Base-by-base conservation (phyloP, 2,888 invertebrate species). In the Apotomis betuletana region DNA sequence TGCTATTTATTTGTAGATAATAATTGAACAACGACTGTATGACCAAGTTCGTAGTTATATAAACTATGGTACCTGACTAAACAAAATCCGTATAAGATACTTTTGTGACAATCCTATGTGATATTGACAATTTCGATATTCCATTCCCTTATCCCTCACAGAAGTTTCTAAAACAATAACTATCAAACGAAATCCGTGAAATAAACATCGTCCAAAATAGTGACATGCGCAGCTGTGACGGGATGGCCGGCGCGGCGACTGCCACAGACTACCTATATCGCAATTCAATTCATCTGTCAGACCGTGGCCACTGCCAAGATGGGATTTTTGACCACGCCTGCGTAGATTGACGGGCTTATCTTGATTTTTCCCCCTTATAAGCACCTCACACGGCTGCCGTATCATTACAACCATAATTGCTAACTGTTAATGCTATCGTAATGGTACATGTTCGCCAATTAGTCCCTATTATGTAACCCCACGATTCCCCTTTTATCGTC, bases 401-500 rank as follows among this genome's bases (percentile, higher is more conserved):
- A 68, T 63, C 67, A 68, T 72, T 72, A 71, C 67, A 6, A 41
- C 59, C 51, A 68, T 72, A 72, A 72, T 72, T 72, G 63, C 68
- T 63, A 55, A 54, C 55, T 54, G 81, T 81, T 80, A 80, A 77
- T 79, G 78, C 76, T 75, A 77, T 80, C 77, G 73, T 74, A 78
- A 79, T 79, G 80, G 82, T 83, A 85, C 82, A 81, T 79, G 78
- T 77, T 78, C 83, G 81, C 80, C 84, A 90, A 91, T 91, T 90
- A 90, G 89, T 85, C 81, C 86, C 86, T 88, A 88, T 88, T 89
- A 91, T 89, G 87, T 88, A 87, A 85, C 84, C 83, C 85, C 84
- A 83, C 83, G 83, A 85, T 83, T 49, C 80, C 80, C 80, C 80
- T 83, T 83, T 88, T 91, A 89, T 87, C 87, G 82, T 72, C 65